These are phyloP conservation scores for Tauraco erythrolophus DNA, from an alignment of 2,113 vertebrate species.

Conservation along the genomic window DNA sequence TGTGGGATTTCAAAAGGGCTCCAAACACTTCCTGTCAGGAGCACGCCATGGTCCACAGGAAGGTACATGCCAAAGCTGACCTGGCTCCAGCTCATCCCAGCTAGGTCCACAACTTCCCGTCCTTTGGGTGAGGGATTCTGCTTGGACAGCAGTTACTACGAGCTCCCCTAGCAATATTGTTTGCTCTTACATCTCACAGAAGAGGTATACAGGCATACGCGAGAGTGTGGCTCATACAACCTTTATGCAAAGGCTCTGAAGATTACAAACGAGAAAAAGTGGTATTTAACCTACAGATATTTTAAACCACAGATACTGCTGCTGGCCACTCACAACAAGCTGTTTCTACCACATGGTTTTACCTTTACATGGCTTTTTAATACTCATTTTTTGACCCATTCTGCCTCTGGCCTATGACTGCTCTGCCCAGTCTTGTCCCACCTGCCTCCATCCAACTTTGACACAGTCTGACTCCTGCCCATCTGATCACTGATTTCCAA, in stretches of 20 bases:
- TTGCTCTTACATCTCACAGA: not conserved
- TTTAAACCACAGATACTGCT: not conserved
- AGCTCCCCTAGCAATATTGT: not conserved
- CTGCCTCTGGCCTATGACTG: not conserved
- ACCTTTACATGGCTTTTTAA: not conserved
- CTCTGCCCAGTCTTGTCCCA: not conserved
- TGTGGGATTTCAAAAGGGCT: not conserved
- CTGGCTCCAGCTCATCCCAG: not conserved
- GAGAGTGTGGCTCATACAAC: fast-evolving
- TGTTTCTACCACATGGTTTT: not conserved
- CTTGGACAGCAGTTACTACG: not conserved
- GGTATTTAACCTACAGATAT: not conserved
- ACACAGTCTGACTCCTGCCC: not conserved
- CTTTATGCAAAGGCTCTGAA: not conserved
- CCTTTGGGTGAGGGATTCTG: not conserved
- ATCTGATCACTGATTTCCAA: not conserved
- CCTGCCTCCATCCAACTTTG: not conserved
- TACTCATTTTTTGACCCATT: not conserved
- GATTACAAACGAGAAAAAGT: not conserved
- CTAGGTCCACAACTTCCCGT: not conserved
- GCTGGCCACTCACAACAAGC: not conserved
- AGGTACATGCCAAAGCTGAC: not conserved
- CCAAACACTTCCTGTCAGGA: not conserved
- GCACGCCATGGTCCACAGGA: fast-evolving
- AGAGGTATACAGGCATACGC: not conserved